Percentiles rank a stretch among this genome's conserved stretches.
phyloP scores from a whole-genome alignment of 1,140 invertebrate species.

The Bradysia coprophila region DNA sequence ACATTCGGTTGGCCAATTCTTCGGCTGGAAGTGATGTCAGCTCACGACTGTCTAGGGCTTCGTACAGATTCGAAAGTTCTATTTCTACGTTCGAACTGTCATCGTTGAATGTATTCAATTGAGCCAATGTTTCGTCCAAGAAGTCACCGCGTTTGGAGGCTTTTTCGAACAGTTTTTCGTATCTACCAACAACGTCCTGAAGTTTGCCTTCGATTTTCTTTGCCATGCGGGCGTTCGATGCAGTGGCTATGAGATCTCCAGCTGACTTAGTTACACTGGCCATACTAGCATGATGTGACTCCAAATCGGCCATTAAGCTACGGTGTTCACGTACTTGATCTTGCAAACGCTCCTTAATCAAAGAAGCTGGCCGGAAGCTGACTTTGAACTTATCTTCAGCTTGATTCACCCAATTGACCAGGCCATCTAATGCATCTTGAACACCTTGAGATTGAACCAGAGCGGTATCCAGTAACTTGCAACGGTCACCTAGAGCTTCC shows the following conservation, averaged over 20 bases:
- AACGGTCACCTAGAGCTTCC: slow-evolving; percentile 53
- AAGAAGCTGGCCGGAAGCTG: slow-evolving; percentile 60
- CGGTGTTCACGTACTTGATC: slow-evolving; percentile 76
- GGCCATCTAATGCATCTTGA: slow-evolving; percentile 73
- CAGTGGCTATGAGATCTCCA: slow-evolving; percentile 57
- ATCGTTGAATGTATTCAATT: slow-evolving; percentile 50
- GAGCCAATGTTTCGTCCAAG: slow-evolving; percentile 58
- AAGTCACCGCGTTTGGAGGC: slow-evolving; percentile 59
- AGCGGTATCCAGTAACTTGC: slow-evolving; percentile 69
- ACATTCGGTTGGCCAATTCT: slow-evolving; percentile 45
- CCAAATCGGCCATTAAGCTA: slow-evolving; percentile 61
- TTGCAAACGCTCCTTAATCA: slow-evolving; percentile 74
- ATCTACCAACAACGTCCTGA: slow-evolving; percentile 63
- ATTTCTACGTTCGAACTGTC: slow-evolving; percentile 46
- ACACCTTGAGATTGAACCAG: slow-evolving; percentile 87
- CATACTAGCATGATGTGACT: slow-evolving; percentile 66
- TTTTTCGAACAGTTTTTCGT: slow-evolving; percentile 68
- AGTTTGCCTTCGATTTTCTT: slow-evolving; percentile 79
- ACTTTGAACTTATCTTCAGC: slow-evolving; percentile 69
- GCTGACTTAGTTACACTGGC: slow-evolving; percentile 62
- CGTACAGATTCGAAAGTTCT: slow-evolving; percentile 51
- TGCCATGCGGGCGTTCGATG: slow-evolving; percentile 68
- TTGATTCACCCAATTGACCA: slow-evolving; percentile 67
- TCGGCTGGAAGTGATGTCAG: slow-evolving; percentile 44
- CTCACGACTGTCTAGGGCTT: slow-evolving; percentile 56